Evolutionary conservation across 2,797 vertebrate genomes (phyloP), one percentile per base, ranked within the genome.

Genomic region (Falco berigora): DNA sequence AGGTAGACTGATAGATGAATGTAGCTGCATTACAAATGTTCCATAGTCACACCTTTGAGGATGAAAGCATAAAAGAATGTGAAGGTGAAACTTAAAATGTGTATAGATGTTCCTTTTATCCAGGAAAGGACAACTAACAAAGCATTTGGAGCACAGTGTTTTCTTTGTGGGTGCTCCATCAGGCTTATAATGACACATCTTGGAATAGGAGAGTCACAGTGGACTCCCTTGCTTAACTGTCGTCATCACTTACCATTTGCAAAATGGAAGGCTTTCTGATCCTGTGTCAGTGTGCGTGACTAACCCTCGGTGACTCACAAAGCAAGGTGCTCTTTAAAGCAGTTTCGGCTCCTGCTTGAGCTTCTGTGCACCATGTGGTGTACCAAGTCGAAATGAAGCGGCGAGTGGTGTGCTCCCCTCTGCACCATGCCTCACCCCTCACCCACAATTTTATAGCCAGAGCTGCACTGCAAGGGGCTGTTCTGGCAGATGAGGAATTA

Each of bases 191-290:
- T 96, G 97, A 97, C 97, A 97, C 90, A 81, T 83, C 40, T 87
- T 95, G 87, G 96, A 95, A 91, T 93, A 90, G 76, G 83, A 92
- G 94, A 97, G 94, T 94, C 55, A 58, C 96, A 47, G 68, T 58
- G 93, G 94, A 96, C 82, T 78, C 52, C 82, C 92, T 95, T 97
- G 91, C 95, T 96, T 97, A 97, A 97, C 96, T 94, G 95, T 97
- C 85, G 68, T 96, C 97, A 97, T 97, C 96, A 97, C 85, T 97
- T 97, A 95, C 96, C 85, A 96, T 97, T 97, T 97, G 95, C 86
- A 95, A 94, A 96, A 91, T 83, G 85, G 90, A 92, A 96, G 77
- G 68, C 88, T 97, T 96, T 95, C 93, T 86, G 86, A 94, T 95
- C 82, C 80, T 71, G 61, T 90, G 91, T 88, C 25, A 2, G 59